Percentiles rank a stretch among this genome's conserved stretches.
phyloP scores from a whole-genome alignment of 2,113 vertebrate genomes.

The Corythaeola cristata region DNA sequence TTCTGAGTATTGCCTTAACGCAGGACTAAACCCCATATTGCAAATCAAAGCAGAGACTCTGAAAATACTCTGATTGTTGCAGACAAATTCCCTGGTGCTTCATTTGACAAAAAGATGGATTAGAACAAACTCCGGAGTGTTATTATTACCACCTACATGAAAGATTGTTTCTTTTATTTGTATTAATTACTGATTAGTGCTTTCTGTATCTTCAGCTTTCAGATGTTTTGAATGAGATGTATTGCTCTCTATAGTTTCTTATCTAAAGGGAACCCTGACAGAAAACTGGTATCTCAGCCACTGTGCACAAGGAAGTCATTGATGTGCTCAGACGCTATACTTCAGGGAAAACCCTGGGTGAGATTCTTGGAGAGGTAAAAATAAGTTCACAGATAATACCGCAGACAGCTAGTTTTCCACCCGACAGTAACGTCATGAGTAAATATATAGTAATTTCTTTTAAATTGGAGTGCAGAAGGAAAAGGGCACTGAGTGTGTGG shows the following conservation, averaged over 20 bases:
- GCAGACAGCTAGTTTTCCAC: background rate
- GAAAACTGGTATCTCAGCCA: constrained; percentile 6
- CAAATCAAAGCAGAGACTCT: constrained; percentile 54
- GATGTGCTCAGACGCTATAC: background rate
- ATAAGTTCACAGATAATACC: background rate
- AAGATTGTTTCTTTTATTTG: constrained; percentile 70
- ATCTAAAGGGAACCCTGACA: background rate
- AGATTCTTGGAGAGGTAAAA: background rate
- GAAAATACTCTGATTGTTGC: constrained; percentile 42
- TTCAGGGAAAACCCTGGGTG: background rate
- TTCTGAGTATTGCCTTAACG: constrained; percentile 24
- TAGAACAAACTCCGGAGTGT: constrained; percentile 61
- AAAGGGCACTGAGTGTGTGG: background rate
- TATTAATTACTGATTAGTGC: constrained; percentile 75
- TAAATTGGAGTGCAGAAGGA: background rate
- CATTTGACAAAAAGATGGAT: constrained; percentile 72
- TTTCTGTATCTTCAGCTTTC: constrained; percentile 48
- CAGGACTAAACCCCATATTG: background rate
- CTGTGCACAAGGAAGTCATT: background rate
- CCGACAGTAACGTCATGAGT: background rate
- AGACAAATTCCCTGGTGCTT: constrained; percentile 57
- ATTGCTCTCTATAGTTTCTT: background rate
- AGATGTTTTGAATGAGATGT: constrained; percentile 40
- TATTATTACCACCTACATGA: constrained; percentile 72
- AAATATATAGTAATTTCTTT: background rate